These are phyloP conservation scores for Eilema depressum DNA, from an alignment of 2,888 invertebrate genomes.

Conservation along the genomic window DNA sequence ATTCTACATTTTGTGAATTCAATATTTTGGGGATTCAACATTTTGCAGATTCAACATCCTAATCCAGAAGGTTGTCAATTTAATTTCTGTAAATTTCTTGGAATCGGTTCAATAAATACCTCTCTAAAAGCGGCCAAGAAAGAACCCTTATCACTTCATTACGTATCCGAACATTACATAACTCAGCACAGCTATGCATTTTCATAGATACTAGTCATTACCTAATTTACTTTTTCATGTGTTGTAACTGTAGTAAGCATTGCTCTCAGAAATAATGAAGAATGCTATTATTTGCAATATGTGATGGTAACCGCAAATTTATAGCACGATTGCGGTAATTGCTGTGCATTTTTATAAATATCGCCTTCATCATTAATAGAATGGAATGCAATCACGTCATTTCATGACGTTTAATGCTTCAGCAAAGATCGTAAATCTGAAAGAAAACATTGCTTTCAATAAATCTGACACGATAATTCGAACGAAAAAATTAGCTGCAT, in stretches of 20 bases:
- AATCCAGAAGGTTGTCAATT: no score
- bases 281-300: not conserved
- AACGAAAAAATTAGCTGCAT: no score
- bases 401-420: not conserved
- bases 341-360: not conserved
- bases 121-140: not conserved
- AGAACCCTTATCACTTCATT: not conserved
- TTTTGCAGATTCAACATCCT: no score
- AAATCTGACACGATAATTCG: not conserved
- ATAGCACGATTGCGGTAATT: not conserved
- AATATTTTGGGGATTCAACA: no score
- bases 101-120: not conserved
- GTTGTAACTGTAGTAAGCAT: not conserved
- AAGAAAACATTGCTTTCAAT: not conserved
- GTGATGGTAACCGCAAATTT: not conserved
- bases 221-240: no score
- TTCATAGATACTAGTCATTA: no score
- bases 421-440: not conserved
- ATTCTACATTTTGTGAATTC: no score
- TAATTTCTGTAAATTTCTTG: not conserved
- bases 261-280: not conserved
- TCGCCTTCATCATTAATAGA: not conserved
- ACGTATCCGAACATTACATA: not conserved
- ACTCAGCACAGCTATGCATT: not conserved
- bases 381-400: not conserved